Conservation (phyloP, 2,888 invertebrate genomes). For the Drosophila diplacantha region DNA sequence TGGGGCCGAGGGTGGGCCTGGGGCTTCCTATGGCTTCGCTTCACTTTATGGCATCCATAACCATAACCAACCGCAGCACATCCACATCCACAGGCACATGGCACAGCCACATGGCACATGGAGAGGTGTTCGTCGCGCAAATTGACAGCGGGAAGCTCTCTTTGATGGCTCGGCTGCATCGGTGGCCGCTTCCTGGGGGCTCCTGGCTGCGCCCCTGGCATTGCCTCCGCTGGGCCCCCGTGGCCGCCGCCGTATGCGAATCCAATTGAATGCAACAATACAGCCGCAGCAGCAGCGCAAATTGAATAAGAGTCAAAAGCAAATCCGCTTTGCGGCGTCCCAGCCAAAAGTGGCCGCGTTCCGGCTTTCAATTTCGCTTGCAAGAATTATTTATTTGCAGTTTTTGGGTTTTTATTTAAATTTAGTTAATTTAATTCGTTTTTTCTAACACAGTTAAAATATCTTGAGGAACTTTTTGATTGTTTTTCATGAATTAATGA, state of each 20-base stretch:
- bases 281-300: slow-evolving; percentile 37
- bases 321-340: slow-evolving; percentile 60
- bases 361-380: background rate
- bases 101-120: background rate
- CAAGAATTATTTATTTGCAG: background rate
- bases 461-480: background rate
- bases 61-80: slow-evolving; percentile 29
- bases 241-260: slow-evolving; percentile 37
- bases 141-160: slow-evolving; percentile 45
- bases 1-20: slow-evolving; percentile 3
- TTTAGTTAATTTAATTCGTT: background rate
- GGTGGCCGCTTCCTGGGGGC: slow-evolving; percentile 7
- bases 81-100: background rate
- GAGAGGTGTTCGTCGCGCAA: slow-evolving; percentile 41
- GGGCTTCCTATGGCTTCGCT: slow-evolving; percentile 32
- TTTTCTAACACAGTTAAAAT: background rate
- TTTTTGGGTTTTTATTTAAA: too few species aligned
- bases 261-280: slow-evolving; percentile 68
- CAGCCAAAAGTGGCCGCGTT: slow-evolving; percentile 23
- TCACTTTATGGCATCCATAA: slow-evolving; percentile 32
- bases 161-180: slow-evolving; percentile 17
- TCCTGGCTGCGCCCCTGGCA: slow-evolving; percentile 5
- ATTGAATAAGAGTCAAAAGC: slow-evolving; percentile 70
- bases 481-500: background rate
- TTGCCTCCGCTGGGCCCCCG: background rate